phyloP scores from a whole-genome alignment of 2,888 invertebrate species.

The Belgica antarctica region DNA sequence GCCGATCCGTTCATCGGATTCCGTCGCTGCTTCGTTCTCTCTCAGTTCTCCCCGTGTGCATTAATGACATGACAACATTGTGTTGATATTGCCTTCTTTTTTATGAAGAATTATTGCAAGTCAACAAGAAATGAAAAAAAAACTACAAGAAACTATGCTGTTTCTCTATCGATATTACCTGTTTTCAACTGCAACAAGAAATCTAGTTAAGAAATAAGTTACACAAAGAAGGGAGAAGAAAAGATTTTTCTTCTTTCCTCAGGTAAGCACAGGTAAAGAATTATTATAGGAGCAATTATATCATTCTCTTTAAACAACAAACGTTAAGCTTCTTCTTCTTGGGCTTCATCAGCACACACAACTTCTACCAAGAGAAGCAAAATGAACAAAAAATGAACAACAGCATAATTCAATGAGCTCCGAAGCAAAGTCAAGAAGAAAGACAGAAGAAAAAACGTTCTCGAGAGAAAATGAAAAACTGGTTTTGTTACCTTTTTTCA shows the following conservation, averaged over 20 bases:
- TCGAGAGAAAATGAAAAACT: conserved; percentile 29
- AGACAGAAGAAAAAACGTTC: conserved; percentile 14
- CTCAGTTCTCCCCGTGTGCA: conserved; percentile 9
- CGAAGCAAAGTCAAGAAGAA: conserved; percentile 13
- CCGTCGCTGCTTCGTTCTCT: not conserved
- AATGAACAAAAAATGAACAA: conserved; percentile 8
- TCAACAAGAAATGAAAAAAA: conserved; percentile 11
- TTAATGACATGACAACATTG: conserved; percentile 43
- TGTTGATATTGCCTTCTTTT: conserved; percentile 37
- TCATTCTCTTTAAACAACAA: conserved; percentile 42
- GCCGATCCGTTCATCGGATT: conserved; percentile 30
- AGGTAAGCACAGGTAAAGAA: conserved; percentile 38
- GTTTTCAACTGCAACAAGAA: conserved; percentile 16
- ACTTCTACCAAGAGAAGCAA: conserved; percentile 1
- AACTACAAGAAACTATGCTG: conserved; percentile 41
- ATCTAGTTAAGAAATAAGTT: not conserved
- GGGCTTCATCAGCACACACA: conserved; percentile 24
- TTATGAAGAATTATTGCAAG: conserved; percentile 36
- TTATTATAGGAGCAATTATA: conserved; percentile 43
- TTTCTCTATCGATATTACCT: conserved; percentile 21
- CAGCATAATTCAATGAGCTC: conserved; percentile 34
- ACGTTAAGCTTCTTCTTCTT: conserved; percentile 27
- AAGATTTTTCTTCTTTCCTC: not conserved
- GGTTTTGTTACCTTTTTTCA: conserved; percentile 17
- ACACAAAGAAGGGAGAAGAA: conserved; percentile 3